Conservation (phyloP, 2,797 vertebrate species). For the Lophotriccus pileatus region DNA sequence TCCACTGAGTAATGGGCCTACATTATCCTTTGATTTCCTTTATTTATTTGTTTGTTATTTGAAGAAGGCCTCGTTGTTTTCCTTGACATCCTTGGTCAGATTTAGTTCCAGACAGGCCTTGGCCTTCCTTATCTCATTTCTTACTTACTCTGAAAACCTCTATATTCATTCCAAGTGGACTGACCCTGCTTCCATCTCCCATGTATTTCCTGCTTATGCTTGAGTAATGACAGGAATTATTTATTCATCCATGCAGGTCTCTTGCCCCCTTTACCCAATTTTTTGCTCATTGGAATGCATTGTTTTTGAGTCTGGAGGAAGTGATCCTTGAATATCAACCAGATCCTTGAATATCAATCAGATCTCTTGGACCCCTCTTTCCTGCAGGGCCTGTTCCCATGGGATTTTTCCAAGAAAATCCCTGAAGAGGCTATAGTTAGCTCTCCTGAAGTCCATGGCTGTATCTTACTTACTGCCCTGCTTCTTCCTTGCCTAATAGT, state of each 20-base stretch:
- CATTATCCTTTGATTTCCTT: background rate
- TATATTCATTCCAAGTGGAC: background rate
- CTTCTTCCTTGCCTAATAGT: background rate
- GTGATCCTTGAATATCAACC: background rate
- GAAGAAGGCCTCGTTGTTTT: background rate
- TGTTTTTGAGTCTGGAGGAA: background rate
- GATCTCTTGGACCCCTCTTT: background rate
- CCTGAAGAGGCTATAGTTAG: background rate
- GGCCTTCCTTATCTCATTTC: background rate
- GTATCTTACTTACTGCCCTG: background rate
- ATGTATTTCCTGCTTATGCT: rapidly evolving
- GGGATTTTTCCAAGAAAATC: background rate
- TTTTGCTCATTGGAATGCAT: background rate
- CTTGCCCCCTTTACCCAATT: background rate
- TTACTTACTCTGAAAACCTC: background rate
- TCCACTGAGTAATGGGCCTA: background rate
- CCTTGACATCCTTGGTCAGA: background rate
- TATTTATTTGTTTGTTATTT: background rate
- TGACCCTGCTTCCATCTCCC: background rate
- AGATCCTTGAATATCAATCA: background rate
- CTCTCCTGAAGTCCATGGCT: background rate
- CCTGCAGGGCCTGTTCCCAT: background rate
- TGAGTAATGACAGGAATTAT: background rate
- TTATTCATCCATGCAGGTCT: background rate
- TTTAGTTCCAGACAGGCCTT: background rate